These are phyloP conservation scores for Galago senegalensis DNA, from an alignment of 2,797 vertebrate species.

Conservation along the genomic window DNA sequence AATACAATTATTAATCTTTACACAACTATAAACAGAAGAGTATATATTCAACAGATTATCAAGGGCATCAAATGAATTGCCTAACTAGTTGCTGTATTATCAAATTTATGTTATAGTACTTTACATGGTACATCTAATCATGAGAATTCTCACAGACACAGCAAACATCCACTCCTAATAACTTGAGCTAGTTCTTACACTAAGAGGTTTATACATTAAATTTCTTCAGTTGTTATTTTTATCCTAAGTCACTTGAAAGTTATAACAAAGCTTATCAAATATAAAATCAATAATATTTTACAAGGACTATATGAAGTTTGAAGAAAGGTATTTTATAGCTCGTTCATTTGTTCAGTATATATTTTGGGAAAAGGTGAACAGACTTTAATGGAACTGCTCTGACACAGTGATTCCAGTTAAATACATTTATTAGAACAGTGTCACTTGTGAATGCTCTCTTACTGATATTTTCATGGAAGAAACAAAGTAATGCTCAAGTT, in stretches of 20 bases:
- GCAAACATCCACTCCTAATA: background rate
- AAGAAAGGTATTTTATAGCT: background rate
- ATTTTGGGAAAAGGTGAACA: background rate
- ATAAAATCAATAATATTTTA: background rate
- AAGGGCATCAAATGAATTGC: background rate
- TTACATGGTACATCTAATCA: background rate
- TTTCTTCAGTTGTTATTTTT: background rate
- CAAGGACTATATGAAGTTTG: background rate
- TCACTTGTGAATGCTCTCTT: background rate
- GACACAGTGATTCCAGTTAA: constrained; percentile 9
- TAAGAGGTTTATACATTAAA: background rate
- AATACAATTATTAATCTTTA: background rate
- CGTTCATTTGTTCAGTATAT: background rate
- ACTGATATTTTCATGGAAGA: background rate
- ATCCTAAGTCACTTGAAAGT: background rate
- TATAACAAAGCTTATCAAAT: constrained; percentile 3
- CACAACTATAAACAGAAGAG: background rate
- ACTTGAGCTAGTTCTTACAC: background rate
- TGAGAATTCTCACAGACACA: background rate
- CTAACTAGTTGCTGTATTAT: constrained; percentile 9
- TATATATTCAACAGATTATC: background rate
- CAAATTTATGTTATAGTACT: background rate
- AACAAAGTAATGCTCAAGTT: background rate
- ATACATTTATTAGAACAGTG: background rate
- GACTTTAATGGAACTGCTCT: background rate